Percentiles rank a stretch among this genome's conserved stretches.
These are phyloP conservation scores for Silurus glanis DNA, from an alignment of 2,113 vertebrate species.

Conservation along the genomic window DNA sequence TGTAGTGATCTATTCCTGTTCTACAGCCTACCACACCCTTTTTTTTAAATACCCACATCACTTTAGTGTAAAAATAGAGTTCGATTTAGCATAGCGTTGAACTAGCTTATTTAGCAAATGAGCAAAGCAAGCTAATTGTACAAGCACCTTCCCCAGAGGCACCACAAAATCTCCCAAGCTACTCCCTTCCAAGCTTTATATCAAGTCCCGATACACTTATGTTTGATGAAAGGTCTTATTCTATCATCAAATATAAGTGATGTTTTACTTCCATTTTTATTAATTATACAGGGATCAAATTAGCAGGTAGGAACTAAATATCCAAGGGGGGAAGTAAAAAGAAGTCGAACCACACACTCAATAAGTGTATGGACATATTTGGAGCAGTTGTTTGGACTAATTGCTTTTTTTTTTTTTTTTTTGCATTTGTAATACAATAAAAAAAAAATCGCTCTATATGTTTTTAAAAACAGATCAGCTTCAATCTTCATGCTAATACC, in stretches of 20 bases:
- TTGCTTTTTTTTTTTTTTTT: too few species aligned
- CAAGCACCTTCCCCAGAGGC: not conserved
- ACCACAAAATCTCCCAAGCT: not conserved
- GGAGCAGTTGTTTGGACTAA: not conserved
- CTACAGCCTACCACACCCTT: not conserved
- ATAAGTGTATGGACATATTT: not conserved
- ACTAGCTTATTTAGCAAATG: not conserved
- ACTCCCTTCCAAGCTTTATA: not conserved
- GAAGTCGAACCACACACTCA: not conserved
- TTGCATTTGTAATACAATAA: too few species aligned
- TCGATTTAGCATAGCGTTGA: not conserved
- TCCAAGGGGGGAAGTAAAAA: not conserved
- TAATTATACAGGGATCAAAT: not conserved
- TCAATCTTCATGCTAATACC: not conserved
- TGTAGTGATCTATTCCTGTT: not conserved
- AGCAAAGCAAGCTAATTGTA: not conserved
- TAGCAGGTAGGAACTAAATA: not conserved
- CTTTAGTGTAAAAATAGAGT: not conserved
- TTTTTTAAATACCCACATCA: not conserved
- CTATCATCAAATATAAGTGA: not conserved
- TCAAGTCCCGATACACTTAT: not conserved
- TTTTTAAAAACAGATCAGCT: not conserved
- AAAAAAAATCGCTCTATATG: too few species aligned
- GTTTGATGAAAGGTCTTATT: not conserved
- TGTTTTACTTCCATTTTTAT: not conserved